Base-by-base conservation (phyloP, 2,797 vertebrate genomes). In the Potorous gilbertii region DNA sequence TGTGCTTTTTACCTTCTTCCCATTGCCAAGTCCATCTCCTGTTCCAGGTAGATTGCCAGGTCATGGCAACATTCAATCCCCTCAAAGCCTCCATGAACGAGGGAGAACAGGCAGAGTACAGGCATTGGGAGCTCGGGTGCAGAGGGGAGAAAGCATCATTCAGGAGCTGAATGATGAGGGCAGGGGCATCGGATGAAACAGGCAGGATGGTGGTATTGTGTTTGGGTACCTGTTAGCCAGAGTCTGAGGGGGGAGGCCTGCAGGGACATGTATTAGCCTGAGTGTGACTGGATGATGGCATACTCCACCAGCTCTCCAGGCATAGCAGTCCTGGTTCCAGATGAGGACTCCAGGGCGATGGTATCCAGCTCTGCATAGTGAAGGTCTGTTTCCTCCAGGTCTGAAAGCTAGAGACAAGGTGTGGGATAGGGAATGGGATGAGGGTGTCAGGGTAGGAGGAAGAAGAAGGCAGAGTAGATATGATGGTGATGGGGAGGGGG, bases 281-380 rank as follows among this genome's bases (percentile, higher is more conserved):
- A 99, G 98, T 98, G 99, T 99, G 99, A 98, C 99, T 99, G 99
- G 99, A 99, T 99, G 99, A 99, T 98, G 97, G 98, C 98, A 81
- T 98, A 98, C 96, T 98, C 98, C 95, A 98, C 97, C 96, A 97
- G 97, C 95, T 99, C 99, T 99, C 99, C 99, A 94, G 99, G 99
- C 98, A 99, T 98, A 95, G 99, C 99, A 98, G 98, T 99, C 99
- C 98, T 98, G 92, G 98, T 99, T 98, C 99, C 99, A 98, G 99
- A 99, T 97, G 98, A 98, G 92, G 99, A 99, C 98, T 99, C 99
- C 99, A 99, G 99, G 99, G 99, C 99, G 96, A 99, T 99, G 95
- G 99, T 99, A 98, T 99, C 99, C 99, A 99, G 99, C 98, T 99
- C 99, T 96, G 99, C 99, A 96, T 99, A 99, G 98, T 99, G 99